Percentiles rank a stretch among this genome's conserved stretches.
phyloP scores from a whole-genome alignment of 1,140 invertebrate species.

The Penaeus indicus region DNA sequence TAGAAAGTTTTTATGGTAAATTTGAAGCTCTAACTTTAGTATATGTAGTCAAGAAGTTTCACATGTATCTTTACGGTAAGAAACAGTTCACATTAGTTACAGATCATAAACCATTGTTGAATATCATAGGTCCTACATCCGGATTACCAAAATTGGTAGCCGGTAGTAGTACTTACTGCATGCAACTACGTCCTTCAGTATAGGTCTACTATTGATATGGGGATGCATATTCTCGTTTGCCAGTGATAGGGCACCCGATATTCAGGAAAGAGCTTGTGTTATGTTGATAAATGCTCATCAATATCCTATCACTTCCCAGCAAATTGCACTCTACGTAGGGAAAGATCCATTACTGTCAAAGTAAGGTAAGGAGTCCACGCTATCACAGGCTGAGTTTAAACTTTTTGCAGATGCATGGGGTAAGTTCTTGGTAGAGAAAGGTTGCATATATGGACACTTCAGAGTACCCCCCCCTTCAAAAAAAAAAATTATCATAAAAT shows the following conservation, averaged over 20 bases:
- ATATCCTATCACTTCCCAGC: background rate
- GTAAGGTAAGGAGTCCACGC: background rate
- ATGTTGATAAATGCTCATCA: background rate
- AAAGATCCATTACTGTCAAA: background rate
- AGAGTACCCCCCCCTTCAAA: too few species aligned
- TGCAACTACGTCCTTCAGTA: slow-evolving; percentile 27
- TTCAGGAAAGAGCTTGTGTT: background rate
- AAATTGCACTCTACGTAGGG: background rate
- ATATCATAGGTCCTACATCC: slow-evolving; percentile 12
- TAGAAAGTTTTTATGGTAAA: too few species aligned
- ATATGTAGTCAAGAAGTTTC: too few species aligned
- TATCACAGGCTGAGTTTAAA: too few species aligned
- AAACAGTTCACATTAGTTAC: slow-evolving; percentile 26
- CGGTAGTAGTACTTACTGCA: background rate
- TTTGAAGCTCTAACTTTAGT: too few species aligned
- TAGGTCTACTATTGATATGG: background rate
- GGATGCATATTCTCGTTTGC: slow-evolving; percentile 35
- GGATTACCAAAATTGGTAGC: slow-evolving; percentile 12
- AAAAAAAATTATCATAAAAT: too few species aligned
- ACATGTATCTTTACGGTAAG: too few species aligned
- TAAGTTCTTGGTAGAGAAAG: too few species aligned
- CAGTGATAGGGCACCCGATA: background rate
- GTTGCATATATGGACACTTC: background rate
- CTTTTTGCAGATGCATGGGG: too few species aligned
- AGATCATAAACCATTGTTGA: slow-evolving; percentile 29